These are phyloP conservation scores for Macrosteles quadrilineatus DNA, from an alignment of 1,140 invertebrate species.

Conservation along the genomic window DNA sequence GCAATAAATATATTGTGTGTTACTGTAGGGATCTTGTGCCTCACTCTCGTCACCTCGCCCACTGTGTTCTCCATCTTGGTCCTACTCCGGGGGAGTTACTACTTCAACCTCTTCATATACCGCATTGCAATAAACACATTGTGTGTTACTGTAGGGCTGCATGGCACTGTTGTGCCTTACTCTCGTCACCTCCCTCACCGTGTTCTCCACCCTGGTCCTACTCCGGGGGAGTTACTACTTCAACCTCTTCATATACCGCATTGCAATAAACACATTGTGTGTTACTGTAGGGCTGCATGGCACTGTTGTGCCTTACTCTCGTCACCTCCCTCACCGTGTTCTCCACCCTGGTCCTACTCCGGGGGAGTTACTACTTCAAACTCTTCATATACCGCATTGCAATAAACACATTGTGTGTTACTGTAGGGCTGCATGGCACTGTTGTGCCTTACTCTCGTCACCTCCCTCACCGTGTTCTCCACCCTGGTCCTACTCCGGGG, in stretches of 20 bases:
- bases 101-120: slow-evolving; percentile 71
- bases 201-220: slow-evolving; percentile 76
- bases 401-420: too few relatives aligned
- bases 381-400: too few relatives aligned
- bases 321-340: slow-evolving; percentile 78
- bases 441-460: slow-evolving; percentile 78
- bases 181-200: slow-evolving; percentile 76
- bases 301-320: slow-evolving; percentile 79
- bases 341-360: slow-evolving; percentile 73
- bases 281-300: slow-evolving; percentile 70
- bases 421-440: slow-evolving; percentile 77
- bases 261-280: too few relatives aligned
- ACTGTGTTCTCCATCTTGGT: slow-evolving; percentile 77
- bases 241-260: slow-evolving; percentile 62
- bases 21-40: slow-evolving; percentile 69
- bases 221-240: slow-evolving; percentile 82
- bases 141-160: slow-evolving; percentile 67
- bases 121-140: too few relatives aligned
- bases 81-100: slow-evolving; percentile 76
- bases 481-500: slow-evolving; percentile 75
- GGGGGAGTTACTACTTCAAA: slow-evolving; percentile 83
- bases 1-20: too few relatives aligned
- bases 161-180: slow-evolving; percentile 78
- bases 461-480: slow-evolving; percentile 76
- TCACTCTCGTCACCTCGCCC: slow-evolving; percentile 79